Conservation (phyloP, 2,888 invertebrate genomes). For the Leptura quadrifasciata region DNA sequence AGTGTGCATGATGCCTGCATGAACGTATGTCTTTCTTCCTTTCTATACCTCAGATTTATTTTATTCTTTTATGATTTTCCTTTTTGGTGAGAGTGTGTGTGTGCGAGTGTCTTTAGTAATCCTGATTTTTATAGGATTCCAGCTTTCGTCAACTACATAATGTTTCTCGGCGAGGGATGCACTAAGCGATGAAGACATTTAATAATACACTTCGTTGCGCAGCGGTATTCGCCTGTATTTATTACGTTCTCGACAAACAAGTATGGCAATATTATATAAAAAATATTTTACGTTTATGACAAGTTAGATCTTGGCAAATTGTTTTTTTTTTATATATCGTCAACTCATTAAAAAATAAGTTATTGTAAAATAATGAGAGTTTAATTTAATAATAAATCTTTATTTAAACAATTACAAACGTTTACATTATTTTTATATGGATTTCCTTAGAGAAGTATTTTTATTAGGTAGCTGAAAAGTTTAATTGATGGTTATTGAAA, state of each 20-base stretch:
- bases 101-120: constrained; percentile 54
- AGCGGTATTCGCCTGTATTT: constrained; percentile 18
- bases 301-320: constrained; percentile 12
- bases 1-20: constrained; percentile 43
- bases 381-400: constrained; percentile 43
- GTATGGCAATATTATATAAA: constrained; percentile 28
- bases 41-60: constrained; percentile 27
- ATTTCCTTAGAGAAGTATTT: constrained; percentile 10
- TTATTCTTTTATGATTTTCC: constrained; percentile 24
- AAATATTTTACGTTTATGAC: constrained; percentile 24
- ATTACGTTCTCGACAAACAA: constrained; percentile 1
- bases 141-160: constrained; percentile 37
- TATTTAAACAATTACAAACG: constrained; percentile 38
- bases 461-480: neutral
- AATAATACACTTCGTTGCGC: constrained; percentile 19
- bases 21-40: constrained; percentile 33
- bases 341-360: constrained; percentile 31
- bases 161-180: constrained; percentile 37
- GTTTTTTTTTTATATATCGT: constrained; percentile 23
- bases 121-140: constrained; percentile 61
- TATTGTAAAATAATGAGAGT: constrained; percentile 28
- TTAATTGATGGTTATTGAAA: neutral
- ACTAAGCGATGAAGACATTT: constrained; percentile 18
- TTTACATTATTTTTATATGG: constrained; percentile 20
- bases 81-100: constrained; percentile 37